Conservation (phyloP, 2,888 invertebrate species). For the Liopterus haemorrhoidalis region DNA sequence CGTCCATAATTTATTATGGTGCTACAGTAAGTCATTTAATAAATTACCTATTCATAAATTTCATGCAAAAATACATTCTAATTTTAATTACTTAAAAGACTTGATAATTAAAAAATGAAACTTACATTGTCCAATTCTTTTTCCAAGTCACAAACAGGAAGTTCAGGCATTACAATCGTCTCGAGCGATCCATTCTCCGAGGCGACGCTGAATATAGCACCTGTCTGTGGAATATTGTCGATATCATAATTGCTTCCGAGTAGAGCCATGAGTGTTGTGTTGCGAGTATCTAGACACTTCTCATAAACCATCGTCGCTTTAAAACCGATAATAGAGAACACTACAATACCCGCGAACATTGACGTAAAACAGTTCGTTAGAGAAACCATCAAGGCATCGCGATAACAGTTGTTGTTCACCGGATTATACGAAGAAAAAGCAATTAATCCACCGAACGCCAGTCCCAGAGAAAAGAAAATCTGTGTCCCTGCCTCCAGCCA, state of each 20-base stretch:
- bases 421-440: conserved; percentile 97
- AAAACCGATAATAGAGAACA: conserved; percentile 92
- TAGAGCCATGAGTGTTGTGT: conserved; percentile 53
- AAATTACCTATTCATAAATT: neutral
- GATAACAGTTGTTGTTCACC: conserved; percentile 91
- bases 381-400: conserved; percentile 89
- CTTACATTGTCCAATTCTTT: conserved; percentile 84
- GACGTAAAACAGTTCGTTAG: conserved; percentile 91
- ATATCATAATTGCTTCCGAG: conserved; percentile 50
- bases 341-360: conserved; percentile 94
- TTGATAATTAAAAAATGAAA: conserved; percentile 30
- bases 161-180: conserved; percentile 56
- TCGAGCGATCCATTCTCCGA: conserved; percentile 50
- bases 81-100: neutral
- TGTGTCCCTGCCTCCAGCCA: conserved; percentile 98
- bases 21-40: neutral
- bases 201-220: conserved; percentile 50
- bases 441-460: conserved; percentile 93
- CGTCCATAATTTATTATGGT: neutral
- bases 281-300: conserved; percentile 61
- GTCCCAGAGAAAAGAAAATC: conserved; percentile 92
- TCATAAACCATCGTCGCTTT: conserved; percentile 82
- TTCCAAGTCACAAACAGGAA: conserved; percentile 75
- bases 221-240: conserved; percentile 52
- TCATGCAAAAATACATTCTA: too few relatives aligned